Evolutionary conservation across 2,888 invertebrate species (phyloP), one percentile per base, ranked within the genome.

Genomic region (Lordiphosa fenestrarum): DNA sequence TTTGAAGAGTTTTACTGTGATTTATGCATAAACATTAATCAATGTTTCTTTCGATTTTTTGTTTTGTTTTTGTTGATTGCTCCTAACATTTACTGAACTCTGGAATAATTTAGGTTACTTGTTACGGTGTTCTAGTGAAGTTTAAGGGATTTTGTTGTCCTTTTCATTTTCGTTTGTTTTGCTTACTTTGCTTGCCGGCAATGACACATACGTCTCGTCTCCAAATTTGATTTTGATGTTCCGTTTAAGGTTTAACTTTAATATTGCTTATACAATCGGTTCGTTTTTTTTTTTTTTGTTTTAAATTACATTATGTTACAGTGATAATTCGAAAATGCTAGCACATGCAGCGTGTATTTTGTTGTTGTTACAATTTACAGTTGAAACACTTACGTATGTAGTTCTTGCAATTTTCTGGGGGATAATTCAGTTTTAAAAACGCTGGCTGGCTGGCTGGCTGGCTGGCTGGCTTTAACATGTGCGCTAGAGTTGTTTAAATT

Each of bases 1-100:
- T 83, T 82, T 74, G 61, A 82, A 81, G 75, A 81, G 65, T 81
- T 74, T 72, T 74, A 67, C 50, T 81, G 55, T 71, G 71, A 82
- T 75, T 81, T 72, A 83, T 73, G 73, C 72, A 72, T 73, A 76
- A 76, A 76, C 70, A 68, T 65, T 48, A 53, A 54, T 62, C 51
- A 55, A 73, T 58, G 3, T 57, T 65, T 37, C 30, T 52, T 55
- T 46, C 39, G 13, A 19, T 41, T 46, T 49, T 35, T 58, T 53
- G 41, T 77, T 73, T 76, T 19, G 19, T 19, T 77, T 73, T 76
- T 15, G 1, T 15, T 15, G 15, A 15, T 15, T 25, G 7, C 60
- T 57, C 71, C 74, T 76, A 77, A 77, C 73, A 80, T 76, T 51
- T 63, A 47, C 55, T 66, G 68, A 73, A 64, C 69, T 64, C 57